A percentile compares a stretch with the other conserved stretches of the same genome.
phyloP scores from a whole-genome alignment of 2,888 invertebrate genomes.

The Drosophila vallismaia region DNA sequence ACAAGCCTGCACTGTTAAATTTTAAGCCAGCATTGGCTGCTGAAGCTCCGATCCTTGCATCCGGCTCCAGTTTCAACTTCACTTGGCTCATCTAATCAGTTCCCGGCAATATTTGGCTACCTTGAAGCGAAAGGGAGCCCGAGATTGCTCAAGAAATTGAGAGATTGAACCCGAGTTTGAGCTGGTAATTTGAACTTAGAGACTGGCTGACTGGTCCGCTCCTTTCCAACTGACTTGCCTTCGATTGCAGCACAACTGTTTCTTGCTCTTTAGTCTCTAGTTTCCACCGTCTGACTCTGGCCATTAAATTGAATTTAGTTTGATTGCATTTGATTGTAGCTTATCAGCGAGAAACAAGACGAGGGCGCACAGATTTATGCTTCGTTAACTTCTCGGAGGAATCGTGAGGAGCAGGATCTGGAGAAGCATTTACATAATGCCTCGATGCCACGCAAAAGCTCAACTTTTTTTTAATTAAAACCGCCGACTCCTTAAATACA shows the following conservation, averaged over 20 bases:
- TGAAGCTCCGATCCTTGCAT: background rate
- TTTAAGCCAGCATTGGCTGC: constrained; percentile 23
- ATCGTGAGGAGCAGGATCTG: constrained; percentile 28
- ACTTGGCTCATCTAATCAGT: constrained; percentile 58
- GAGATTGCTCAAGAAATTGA: constrained; percentile 19
- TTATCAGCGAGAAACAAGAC: constrained; percentile 62
- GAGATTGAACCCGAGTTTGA: constrained; percentile 21
- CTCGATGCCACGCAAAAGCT: constrained; percentile 24
- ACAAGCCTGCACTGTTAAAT: background rate
- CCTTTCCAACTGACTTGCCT: constrained; percentile 70
- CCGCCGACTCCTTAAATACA: constrained; percentile 21
- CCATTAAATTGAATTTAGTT: constrained; percentile 77
- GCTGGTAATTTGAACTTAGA: constrained; percentile 71
- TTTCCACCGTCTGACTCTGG: constrained; percentile 23
- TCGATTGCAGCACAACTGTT: constrained; percentile 61
- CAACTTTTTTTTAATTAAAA: constrained; percentile 74
- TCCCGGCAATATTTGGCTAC: constrained; percentile 62
- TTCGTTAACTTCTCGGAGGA: constrained; percentile 71
- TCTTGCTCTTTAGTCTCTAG: constrained; percentile 39
- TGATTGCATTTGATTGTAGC: constrained; percentile 79
- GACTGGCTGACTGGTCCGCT: constrained; percentile 36
- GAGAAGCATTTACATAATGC: constrained; percentile 68
- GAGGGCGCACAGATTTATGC: constrained; percentile 63
- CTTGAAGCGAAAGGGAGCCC: constrained; percentile 23
- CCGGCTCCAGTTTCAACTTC: constrained; percentile 15